Percentiles rank a stretch among this genome's conserved stretches.
These are phyloP conservation scores for Limanda limanda DNA, from an alignment of 2,113 vertebrate species.

Conservation along the genomic window DNA sequence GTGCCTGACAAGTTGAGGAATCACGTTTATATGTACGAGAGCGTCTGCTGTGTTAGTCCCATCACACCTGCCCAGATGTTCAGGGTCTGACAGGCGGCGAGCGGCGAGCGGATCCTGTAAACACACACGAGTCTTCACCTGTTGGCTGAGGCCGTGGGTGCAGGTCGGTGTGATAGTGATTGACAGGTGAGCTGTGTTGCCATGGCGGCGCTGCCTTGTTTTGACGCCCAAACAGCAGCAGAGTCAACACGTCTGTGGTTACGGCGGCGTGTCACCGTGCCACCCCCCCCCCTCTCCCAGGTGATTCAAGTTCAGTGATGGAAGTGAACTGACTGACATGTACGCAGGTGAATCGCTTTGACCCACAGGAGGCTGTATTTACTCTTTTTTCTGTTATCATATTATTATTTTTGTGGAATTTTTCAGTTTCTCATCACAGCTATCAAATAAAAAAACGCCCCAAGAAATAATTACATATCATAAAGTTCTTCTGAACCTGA, in stretches of 20 bases:
- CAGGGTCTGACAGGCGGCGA: background rate
- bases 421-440: too few species aligned
- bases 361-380: too few species aligned
- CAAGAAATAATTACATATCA: too few species aligned
- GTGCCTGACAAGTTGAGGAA: too few species aligned
- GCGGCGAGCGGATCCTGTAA: too few species aligned
- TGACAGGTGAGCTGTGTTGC: conserved; percentile 26
- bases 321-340: background rate
- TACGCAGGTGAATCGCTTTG: background rate
- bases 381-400: too few species aligned
- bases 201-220: conserved; percentile 7
- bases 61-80: conserved; percentile 9
- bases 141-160: background rate
- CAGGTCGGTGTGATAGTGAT: background rate
- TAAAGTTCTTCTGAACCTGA: too few species aligned
- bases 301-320: background rate
- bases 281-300: background rate
- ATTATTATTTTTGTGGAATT: too few species aligned
- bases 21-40: background rate
- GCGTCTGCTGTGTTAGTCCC: background rate
- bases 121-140: background rate
- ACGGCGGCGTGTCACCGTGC: background rate
- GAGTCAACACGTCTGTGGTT: conserved; percentile 41
- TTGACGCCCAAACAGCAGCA: conserved; percentile 13
- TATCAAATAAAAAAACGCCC: too few species aligned